Conservation (phyloP, 2,888 invertebrate species). For the Nephrotoma guestfalica region DNA sequence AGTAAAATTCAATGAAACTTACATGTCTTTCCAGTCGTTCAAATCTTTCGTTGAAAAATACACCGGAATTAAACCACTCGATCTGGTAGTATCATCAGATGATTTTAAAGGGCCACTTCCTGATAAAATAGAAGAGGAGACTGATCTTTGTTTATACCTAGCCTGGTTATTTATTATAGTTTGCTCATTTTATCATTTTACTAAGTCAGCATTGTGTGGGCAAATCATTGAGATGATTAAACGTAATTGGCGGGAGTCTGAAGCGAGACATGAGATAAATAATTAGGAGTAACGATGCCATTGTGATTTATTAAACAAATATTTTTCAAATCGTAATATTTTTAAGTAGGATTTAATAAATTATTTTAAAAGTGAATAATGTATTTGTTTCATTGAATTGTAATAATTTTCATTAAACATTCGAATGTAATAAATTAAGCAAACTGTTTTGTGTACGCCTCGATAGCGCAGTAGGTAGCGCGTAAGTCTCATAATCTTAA, state of each 20-base stretch:
- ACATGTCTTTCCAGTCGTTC: conserved; percentile 65
- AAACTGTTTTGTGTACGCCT: conserved; percentile 14
- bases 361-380: background rate
- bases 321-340: background rate
- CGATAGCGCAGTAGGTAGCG: conserved; percentile 34
- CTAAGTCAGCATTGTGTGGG: conserved; percentile 60
- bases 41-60: conserved; percentile 60
- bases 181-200: conserved; percentile 59
- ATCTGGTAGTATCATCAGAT: conserved; percentile 53
- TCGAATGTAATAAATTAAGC: too few relatives aligned
- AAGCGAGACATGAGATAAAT: conserved; percentile 35
- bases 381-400: background rate
- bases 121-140: conserved; percentile 56
- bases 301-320: background rate
- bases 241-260: conserved; percentile 78
- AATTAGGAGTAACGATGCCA: background rate
- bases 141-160: conserved; percentile 66
- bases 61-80: conserved; percentile 51
- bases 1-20: conserved; percentile 70
- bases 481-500: conserved; percentile 36
- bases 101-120: conserved; percentile 72
- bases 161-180: conserved; percentile 75
- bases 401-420: background rate
- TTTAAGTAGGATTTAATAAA: background rate
- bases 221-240: conserved; percentile 71